Evolutionary conservation across 53 echinoderm and acorn worm genomes (phyloP).

Genomic region (Echinometra lucunter): DNA sequence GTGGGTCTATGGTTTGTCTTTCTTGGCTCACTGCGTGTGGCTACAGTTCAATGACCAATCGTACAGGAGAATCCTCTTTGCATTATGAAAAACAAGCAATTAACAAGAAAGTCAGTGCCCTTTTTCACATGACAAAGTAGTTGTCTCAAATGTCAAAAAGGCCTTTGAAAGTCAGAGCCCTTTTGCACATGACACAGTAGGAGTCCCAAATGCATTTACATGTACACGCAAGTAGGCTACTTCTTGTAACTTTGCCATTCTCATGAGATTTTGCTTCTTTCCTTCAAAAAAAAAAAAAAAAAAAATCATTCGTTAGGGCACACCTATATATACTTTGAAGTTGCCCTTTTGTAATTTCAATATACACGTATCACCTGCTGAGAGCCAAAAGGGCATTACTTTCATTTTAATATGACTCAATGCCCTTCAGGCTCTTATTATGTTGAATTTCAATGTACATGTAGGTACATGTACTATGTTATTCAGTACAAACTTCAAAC

Average conservation of each 20-base stretch:
- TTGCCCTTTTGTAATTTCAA: too few species aligned
- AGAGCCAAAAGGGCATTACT: too few species aligned
- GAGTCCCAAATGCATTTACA: too few species aligned
- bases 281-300: neutral
- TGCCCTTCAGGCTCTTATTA: too few species aligned
- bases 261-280: neutral
- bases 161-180: constrained; percentile 1
- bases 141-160: too few species aligned
- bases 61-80: neutral
- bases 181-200: neutral
- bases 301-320: neutral
- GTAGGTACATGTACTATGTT: too few species aligned
- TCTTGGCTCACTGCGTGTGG: neutral
- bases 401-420: too few species aligned
- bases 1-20: neutral
- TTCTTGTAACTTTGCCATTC: neutral
- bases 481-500: too few species aligned
- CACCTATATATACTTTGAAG: too few species aligned
- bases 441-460: too few species aligned
- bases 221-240: neutral
- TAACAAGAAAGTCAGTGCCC: neutral
- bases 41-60: constrained; percentile 13
- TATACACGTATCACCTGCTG: too few species aligned
- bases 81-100: neutral
- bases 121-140: neutral